phyloP scores from a whole-genome alignment of 2,888 invertebrate species.

The Ophonus ardosiacus region DNA sequence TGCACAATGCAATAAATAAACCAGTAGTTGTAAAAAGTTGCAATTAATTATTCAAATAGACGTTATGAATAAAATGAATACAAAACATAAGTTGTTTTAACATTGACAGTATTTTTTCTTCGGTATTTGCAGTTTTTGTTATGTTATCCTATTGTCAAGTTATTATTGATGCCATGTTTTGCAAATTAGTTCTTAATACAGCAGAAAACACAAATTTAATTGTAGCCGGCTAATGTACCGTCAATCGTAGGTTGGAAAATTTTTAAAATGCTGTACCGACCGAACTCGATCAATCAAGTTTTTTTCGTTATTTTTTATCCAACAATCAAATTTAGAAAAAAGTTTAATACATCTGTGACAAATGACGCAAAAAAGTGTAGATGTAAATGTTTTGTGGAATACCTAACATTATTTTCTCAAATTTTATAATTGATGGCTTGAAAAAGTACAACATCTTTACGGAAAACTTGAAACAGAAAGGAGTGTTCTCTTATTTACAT shows the following conservation, averaged over 20 bases:
- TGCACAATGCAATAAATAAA: slow-evolving; percentile 11
- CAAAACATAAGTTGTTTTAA: not conserved
- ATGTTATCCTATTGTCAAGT: not conserved
- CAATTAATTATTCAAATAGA: slow-evolving; percentile 7
- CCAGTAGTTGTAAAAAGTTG: not conserved
- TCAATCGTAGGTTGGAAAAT: slow-evolving; percentile 29
- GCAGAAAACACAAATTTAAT: slow-evolving; percentile 54
- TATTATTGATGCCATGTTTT: slow-evolving; percentile 20
- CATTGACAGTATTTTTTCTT: slow-evolving; percentile 4
- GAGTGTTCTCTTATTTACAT: not conserved
- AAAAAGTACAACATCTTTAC: slow-evolving; percentile 24
- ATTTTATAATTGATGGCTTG: slow-evolving; percentile 30
- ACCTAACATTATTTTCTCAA: slow-evolving; percentile 36
- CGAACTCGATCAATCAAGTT: slow-evolving; percentile 51
- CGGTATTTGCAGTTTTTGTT: slow-evolving; percentile 1
- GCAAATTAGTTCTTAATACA: slow-evolving; percentile 58
- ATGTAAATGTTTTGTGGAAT: slow-evolving; percentile 21
- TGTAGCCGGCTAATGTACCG: slow-evolving; percentile 34
- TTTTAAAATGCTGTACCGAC: slow-evolving; percentile 37
- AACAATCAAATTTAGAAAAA: slow-evolving; percentile 26
- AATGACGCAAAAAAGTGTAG: slow-evolving; percentile 29
- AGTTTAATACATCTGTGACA: slow-evolving; percentile 46
- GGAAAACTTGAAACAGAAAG: not conserved
- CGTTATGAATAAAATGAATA: slow-evolving; percentile 17
- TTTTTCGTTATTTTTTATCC: slow-evolving; percentile 22